phyloP scores from a whole-genome alignment of 1,140 invertebrate species.

The Drosophila tsacasi region DNA sequence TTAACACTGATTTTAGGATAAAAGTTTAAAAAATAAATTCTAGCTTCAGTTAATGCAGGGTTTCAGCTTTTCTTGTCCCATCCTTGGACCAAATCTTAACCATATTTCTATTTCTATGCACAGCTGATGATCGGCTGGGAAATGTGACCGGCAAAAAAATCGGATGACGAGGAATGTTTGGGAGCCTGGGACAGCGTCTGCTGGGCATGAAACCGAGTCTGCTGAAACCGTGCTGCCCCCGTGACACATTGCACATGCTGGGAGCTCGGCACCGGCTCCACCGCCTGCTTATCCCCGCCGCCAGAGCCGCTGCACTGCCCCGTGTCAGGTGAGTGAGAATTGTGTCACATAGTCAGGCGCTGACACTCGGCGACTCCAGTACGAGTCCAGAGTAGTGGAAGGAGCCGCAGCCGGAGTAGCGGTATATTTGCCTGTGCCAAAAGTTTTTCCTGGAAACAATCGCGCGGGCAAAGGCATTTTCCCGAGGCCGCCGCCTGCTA shows the following conservation, averaged over 20 bases:
- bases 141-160: constrained; percentile 38
- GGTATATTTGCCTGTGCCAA: constrained; percentile 78
- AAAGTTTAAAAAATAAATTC: neutral
- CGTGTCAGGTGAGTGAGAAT: constrained; percentile 82
- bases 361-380: constrained; percentile 64
- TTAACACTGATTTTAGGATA: neutral
- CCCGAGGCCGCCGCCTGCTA: constrained; percentile 40
- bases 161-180: constrained; percentile 15
- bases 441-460: constrained; percentile 81
- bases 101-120: constrained; percentile 29
- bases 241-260: constrained; percentile 80
- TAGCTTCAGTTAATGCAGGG: neutral
- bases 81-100: constrained; percentile 1
- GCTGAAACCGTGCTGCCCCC: constrained; percentile 75
- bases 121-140: constrained; percentile 39
- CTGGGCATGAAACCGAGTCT: constrained; percentile 39
- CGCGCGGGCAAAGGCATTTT: constrained; percentile 64
- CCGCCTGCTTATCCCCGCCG: constrained; percentile 12
- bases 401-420: constrained; percentile 50
- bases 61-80: neutral
- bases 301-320: constrained; percentile 34
- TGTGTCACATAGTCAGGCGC: constrained; percentile 83
- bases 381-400: constrained; percentile 33
- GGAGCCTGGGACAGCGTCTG: constrained; percentile 33
- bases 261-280: constrained; percentile 26